phyloP scores from a whole-genome alignment of 2,797 vertebrate genomes.

The Ceryle rudis region DNA sequence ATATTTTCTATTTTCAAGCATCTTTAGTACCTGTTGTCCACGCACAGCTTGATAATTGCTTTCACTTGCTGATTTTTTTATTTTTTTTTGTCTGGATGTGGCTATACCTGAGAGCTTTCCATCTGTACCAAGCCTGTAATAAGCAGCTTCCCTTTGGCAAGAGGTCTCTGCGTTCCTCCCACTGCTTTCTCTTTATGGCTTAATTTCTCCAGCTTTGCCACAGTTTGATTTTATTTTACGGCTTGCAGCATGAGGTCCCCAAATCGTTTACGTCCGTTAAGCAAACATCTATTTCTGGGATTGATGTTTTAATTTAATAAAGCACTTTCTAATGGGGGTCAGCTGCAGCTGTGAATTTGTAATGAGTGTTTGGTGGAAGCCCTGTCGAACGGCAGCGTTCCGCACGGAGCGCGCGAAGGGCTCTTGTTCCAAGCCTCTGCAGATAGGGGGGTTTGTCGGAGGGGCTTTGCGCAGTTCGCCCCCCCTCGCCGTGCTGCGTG shows the following conservation, averaged over 20 bases:
- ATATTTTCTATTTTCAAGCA: neutral
- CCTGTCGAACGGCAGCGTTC: neutral
- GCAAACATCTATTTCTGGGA: conserved; percentile 73
- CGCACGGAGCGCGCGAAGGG: neutral
- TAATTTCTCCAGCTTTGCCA: conserved; percentile 41
- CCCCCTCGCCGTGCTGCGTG: neutral
- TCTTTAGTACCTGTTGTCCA: neutral
- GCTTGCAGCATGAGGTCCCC: conserved; percentile 51
- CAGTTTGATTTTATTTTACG: conserved; percentile 73
- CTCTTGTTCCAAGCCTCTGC: neutral
- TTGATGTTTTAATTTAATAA: conserved; percentile 77
- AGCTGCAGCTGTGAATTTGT: conserved; percentile 59
- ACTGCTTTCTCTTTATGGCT: conserved; percentile 40
- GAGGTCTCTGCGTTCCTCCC: conserved; percentile 3
- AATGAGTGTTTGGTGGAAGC: conserved; percentile 34
- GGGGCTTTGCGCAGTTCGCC: fast-evolving
- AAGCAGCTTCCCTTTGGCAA: conserved; percentile 53
- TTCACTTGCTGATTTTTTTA: neutral
- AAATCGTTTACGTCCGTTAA: conserved; percentile 61
- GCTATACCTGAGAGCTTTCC: neutral
- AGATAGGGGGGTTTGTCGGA: neutral
- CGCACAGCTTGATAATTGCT: neutral
- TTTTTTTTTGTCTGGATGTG: neutral
- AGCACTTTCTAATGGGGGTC: conserved; percentile 66
- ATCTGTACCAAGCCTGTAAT: neutral